A percentile compares a stretch with the other conserved stretches of the same genome.
Conservation (phyloP, 2,888 invertebrate species). For the Xestobium rufovillosum region DNA sequence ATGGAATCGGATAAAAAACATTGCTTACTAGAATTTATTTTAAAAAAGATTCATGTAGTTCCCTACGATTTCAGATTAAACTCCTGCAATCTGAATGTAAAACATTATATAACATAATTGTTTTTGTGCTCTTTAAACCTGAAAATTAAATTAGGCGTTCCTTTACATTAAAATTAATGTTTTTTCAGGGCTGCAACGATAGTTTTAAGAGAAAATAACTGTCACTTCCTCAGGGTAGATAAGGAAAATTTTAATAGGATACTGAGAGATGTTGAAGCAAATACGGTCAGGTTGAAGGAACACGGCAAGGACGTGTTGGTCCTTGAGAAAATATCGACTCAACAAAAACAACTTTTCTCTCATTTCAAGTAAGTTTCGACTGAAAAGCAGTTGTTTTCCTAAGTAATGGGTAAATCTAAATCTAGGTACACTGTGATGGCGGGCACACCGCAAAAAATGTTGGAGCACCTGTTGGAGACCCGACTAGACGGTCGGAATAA, state of each 20-base stretch:
- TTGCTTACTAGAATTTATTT: too few species aligned
- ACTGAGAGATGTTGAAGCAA: constrained; percentile 77
- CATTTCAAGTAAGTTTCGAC: constrained; percentile 61
- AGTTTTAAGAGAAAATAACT: constrained; percentile 71
- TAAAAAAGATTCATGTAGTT: too few species aligned
- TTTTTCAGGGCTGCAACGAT: constrained; percentile 82
- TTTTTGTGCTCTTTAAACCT: too few species aligned
- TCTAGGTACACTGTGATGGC: constrained; percentile 78
- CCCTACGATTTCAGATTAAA: too few species aligned
- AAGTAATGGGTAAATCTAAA: not conserved
- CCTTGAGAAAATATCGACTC: constrained; percentile 61
- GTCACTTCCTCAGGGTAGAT: constrained; percentile 75
- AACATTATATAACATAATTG: too few species aligned
- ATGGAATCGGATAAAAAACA: too few species aligned
- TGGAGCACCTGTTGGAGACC: constrained; percentile 78
- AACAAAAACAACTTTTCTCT: constrained; percentile 46
- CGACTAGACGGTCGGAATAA: constrained; percentile 57
- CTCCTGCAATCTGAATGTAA: too few species aligned
- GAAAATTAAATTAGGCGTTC: too few species aligned
- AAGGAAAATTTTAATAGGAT: constrained; percentile 81
- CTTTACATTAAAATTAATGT: too few species aligned
- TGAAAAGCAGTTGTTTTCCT: not conserved
- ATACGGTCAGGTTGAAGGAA: constrained; percentile 75
- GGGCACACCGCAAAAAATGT: constrained; percentile 77
- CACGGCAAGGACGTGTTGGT: constrained; percentile 78